phyloP scores from a whole-genome alignment of 2,113 vertebrate species.

The Nansenia antarctica region DNA sequence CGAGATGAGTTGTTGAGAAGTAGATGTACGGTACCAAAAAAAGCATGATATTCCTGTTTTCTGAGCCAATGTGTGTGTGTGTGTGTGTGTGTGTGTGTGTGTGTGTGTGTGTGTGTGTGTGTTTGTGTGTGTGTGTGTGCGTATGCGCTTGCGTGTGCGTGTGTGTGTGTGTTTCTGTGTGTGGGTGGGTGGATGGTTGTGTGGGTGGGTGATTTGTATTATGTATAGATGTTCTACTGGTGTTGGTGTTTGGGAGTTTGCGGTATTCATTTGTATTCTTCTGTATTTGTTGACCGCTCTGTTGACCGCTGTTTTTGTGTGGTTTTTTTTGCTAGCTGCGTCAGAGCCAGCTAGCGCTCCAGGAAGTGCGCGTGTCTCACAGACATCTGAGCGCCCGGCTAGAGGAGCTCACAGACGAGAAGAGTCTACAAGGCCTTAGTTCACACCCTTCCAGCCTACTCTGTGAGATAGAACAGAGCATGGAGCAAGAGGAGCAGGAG shows the following conservation, averaged over 20 bases:
- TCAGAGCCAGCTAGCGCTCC: conserved; percentile 91
- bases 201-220: not conserved
- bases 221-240: not conserved
- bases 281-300: not conserved
- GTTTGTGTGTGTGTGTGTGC: too few relatives aligned
- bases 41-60: not conserved
- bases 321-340: conserved; percentile 78
- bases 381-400: conserved; percentile 85
- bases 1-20: too few relatives aligned
- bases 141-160: too few relatives aligned
- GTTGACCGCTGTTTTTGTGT: not conserved
- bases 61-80: not conserved
- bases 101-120: too few relatives aligned
- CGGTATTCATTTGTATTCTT: not conserved
- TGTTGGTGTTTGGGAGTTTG: conserved; percentile 9
- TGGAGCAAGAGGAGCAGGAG: conserved; percentile 97
- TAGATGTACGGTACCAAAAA: not conserved
- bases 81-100: too few relatives aligned
- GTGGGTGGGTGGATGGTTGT: too few relatives aligned
- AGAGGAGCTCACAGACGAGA: conserved; percentile 89
- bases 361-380: conserved; percentile 88
- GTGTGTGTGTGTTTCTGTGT: too few relatives aligned
- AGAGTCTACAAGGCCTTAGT: conserved; percentile 84
- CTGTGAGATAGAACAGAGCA: conserved; percentile 97
- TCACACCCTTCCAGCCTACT: conserved; percentile 88